Evolutionary conservation across 2,113 vertebrate genomes (phyloP).

Genomic region (Hyperoodon ampullatus): DNA sequence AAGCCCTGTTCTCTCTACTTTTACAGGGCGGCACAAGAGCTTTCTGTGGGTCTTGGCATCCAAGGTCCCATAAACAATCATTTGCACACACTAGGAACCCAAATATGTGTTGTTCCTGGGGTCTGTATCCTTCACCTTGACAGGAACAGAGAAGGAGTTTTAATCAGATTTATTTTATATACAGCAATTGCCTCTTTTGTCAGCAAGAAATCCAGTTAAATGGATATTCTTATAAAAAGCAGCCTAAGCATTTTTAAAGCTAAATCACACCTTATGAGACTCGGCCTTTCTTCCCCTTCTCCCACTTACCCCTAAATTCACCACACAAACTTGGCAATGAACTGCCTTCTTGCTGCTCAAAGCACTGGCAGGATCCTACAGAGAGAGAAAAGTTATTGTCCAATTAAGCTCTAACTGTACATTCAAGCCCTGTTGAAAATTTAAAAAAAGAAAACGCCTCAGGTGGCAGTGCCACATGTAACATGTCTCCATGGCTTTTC

Average conservation of each 20-base stretch:
- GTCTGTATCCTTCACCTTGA: constrained; percentile 53
- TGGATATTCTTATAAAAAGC: constrained; percentile 46
- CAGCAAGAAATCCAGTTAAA: constrained; percentile 57
- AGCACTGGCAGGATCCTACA: background rate
- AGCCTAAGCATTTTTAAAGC: constrained; percentile 61
- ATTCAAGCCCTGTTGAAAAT: background rate
- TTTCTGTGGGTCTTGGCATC: constrained; percentile 67
- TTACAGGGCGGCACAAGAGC: constrained; percentile 45
- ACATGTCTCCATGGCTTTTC: background rate
- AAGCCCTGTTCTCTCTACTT: background rate
- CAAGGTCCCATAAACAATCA: constrained; percentile 54
- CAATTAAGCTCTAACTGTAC: background rate
- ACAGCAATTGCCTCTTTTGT: constrained; percentile 49
- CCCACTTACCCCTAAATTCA: background rate
- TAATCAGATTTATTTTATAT: constrained; percentile 65
- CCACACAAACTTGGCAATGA: constrained; percentile 28
- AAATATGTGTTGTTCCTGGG: constrained; percentile 27
- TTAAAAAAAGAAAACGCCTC: constrained; percentile 2
- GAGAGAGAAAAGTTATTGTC: background rate
- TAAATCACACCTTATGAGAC: constrained; percentile 53
- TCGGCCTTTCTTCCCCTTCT: constrained; percentile 34
- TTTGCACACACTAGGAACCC: constrained; percentile 47
- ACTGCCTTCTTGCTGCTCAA: background rate
- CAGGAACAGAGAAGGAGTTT: constrained; percentile 34
- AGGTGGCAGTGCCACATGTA: background rate